phyloP scores from a whole-genome alignment of 2,113 vertebrate genomes.

The Clupea harengus region DNA sequence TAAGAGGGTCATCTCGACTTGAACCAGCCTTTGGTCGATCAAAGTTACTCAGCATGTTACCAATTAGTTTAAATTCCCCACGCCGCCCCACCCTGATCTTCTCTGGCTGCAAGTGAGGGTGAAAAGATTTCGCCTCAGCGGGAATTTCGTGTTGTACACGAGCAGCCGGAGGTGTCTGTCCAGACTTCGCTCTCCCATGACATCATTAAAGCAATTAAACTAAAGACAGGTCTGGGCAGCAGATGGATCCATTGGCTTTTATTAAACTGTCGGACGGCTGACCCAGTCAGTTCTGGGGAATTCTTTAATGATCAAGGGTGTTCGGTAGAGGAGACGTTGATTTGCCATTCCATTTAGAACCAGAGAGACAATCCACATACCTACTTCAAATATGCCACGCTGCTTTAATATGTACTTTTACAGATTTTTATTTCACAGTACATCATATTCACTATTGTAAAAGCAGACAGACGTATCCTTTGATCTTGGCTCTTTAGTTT shows the following conservation, averaged over 20 bases:
- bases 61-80: constrained; percentile 12
- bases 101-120: neutral
- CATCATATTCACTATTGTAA: neutral
- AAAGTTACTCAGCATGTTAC: constrained; percentile 4
- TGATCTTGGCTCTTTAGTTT: neutral
- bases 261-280: constrained; percentile 1
- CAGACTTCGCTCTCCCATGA: neutral
- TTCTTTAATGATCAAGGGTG: constrained; percentile 9
- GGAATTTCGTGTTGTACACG: neutral
- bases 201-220: constrained; percentile 17
- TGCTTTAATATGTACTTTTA: constrained; percentile 2
- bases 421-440: neutral
- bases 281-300: neutral
- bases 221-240: neutral
- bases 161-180: neutral
- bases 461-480: neutral
- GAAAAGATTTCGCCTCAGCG: constrained; percentile 8
- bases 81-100: neutral
- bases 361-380: neutral
- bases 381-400: neutral
- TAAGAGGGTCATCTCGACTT: constrained; percentile 1
- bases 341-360: neutral
- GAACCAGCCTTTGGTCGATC: neutral
- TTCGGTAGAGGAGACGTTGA: neutral
- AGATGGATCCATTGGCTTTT: neutral